phyloP scores from a whole-genome alignment of 2,888 invertebrate species.

The Caenorhabditis wallacei region DNA sequence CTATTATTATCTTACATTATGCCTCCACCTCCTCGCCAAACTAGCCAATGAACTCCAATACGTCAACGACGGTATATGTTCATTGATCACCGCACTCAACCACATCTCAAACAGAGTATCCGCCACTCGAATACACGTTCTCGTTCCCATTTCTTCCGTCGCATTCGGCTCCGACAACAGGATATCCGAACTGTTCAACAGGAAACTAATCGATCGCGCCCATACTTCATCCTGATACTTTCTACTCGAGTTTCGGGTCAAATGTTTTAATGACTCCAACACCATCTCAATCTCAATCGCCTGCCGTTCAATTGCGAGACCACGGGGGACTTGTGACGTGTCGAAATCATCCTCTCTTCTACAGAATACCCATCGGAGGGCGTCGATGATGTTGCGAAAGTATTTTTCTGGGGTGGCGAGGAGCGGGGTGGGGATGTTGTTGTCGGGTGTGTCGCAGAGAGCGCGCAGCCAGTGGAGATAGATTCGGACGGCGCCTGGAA shows the following conservation, averaged over 20 bases:
- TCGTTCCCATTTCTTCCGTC: constrained; percentile 77
- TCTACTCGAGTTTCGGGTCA: constrained; percentile 69
- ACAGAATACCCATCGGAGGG: constrained; percentile 76
- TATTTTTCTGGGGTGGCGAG: constrained; percentile 76
- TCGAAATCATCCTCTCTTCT: constrained; percentile 67
- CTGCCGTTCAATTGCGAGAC: constrained; percentile 70
- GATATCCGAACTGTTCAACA: constrained; percentile 77
- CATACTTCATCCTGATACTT: constrained; percentile 79
- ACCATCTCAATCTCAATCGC: constrained; percentile 72
- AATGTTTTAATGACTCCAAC: constrained; percentile 64
- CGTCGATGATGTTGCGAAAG: constrained; percentile 79
- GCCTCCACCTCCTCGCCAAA: constrained; percentile 76
- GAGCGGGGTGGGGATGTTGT: constrained; percentile 71
- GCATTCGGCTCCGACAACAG: constrained; percentile 74
- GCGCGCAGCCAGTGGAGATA: constrained; percentile 75
- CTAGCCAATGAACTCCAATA: constrained; percentile 80
- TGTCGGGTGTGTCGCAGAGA: constrained; percentile 72
- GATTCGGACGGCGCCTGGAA: constrained; percentile 66
- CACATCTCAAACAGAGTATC: constrained; percentile 80
- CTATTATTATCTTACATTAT: constrained; percentile 78
- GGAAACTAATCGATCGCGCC: constrained; percentile 78
- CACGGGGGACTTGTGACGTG: constrained; percentile 58
- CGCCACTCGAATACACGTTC: constrained; percentile 76
- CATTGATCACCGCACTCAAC: constrained; percentile 78
- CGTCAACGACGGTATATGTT: constrained; percentile 79